Evolutionary conservation across 2,797 vertebrate genomes (phyloP), one percentile per base, ranked within the genome.

Genomic region (Diplodus puntazzo): DNA sequence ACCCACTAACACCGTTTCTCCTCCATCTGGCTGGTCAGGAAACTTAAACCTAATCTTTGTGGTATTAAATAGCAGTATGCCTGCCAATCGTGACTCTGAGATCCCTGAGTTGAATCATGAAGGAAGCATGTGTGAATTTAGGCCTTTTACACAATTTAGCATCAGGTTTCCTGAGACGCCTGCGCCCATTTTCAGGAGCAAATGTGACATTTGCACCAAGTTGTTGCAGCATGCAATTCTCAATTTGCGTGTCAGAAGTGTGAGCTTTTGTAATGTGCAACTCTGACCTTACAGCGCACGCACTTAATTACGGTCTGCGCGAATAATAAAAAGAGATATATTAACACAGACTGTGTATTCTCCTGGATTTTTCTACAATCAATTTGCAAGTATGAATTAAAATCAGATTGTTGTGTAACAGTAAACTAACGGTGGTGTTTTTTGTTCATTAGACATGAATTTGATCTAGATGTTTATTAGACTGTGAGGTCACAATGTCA

Each of bases 11-110:
- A 50, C 70, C 20, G 52, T 64, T 80, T 77, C 64, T 76, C 67
- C 52, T 69, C 77, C 78, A 68, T 77, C 76, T 73, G 73, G 61
- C 75, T 66, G 52, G 50, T 67, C 48, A 55, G 65, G 71, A 58
- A 69, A 82, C 73, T 87, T 80, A 68, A 84, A 84, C 71, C 73
- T 79, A 87, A 84, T 83, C 63, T 77, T 72, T 25, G 58, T 67
- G 61, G 72, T 63, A 72, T 81, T 76, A 69, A 81, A 79, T 76
- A 81, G 34, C 80, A 79, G 30, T 68, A 34, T 34, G 16, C 48
- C 50, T 39, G 54, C 39, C 52, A 30, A 18, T 27, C 20, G 23
- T 78, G 65, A 72, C 46, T 71, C 66, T 42, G 11, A 45, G 20
- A 64, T 72, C 43, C 27, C 34, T 48, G 21, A 75, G 50, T 20